These are phyloP conservation scores for Pyrocephalus nanus DNA, from an alignment of 2,797 vertebrate genomes.

Conservation along the genomic window DNA sequence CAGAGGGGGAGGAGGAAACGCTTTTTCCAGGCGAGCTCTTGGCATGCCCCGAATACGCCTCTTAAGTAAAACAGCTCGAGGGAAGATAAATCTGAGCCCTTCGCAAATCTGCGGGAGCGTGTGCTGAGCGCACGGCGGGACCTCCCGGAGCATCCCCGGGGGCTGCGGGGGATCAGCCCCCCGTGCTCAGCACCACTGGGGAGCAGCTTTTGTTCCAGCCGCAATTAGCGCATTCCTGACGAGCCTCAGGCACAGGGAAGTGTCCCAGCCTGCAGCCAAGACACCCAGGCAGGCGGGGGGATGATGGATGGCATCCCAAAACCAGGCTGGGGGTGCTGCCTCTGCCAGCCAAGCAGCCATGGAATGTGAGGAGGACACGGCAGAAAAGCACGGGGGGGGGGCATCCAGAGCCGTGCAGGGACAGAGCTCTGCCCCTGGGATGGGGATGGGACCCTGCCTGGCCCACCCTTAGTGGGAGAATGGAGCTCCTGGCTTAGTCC, in stretches of 20 bases:
- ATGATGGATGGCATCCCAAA: slow-evolving; percentile 11
- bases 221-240: slow-evolving; percentile 72
- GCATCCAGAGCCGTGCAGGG: neutral
- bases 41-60: neutral
- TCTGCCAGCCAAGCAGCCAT: slow-evolving; percentile 10
- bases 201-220: slow-evolving; percentile 69
- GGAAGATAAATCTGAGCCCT: neutral
- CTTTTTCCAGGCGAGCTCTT: neutral
- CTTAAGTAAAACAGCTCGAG: neutral
- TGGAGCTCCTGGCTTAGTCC: neutral
- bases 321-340: neutral
- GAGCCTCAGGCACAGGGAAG: slow-evolving; percentile 54
- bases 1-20: neutral
- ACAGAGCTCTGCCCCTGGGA: neutral
- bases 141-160: neutral
- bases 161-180: slow-evolving; percentile 10
- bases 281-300: slow-evolving; percentile 14
- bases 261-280: slow-evolving; percentile 67
- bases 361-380: neutral
- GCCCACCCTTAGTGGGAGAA: no score
- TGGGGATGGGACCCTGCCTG: neutral
- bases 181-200: neutral
- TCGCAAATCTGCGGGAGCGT: neutral
- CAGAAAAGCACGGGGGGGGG: neutral
- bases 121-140: neutral